Conservation (phyloP, 2,113 vertebrate genomes). For the Nannobrachium achirus region DNA sequence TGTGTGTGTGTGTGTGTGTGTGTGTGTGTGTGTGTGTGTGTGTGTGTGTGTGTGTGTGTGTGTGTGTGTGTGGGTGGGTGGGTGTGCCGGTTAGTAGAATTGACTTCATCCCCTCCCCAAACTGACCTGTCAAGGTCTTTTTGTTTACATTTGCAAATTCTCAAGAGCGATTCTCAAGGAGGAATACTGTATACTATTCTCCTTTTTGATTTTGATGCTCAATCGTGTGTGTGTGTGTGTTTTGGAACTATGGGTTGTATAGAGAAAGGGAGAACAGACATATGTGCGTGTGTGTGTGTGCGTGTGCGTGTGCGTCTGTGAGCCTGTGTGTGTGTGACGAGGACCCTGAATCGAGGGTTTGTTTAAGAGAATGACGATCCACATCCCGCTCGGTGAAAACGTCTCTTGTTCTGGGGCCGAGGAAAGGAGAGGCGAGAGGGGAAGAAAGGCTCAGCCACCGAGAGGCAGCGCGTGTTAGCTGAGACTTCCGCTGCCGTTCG, state of each 20-base stretch:
- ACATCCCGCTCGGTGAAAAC: constrained; percentile 77
- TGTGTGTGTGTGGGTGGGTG: constrained; percentile 6
- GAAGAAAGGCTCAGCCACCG: constrained; percentile 56
- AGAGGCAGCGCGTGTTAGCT: constrained; percentile 33
- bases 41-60: constrained; percentile 44
- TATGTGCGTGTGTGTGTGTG: too few species aligned
- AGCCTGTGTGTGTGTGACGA: constrained; percentile 23
- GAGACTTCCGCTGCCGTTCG: constrained; percentile 72
- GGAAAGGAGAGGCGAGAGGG: constrained; percentile 43
- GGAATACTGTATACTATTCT: too few species aligned
- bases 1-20: constrained; percentile 33
- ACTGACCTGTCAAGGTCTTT: too few species aligned
- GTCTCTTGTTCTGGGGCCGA: constrained; percentile 68
- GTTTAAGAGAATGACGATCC: constrained; percentile 70
- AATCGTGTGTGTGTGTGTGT: too few species aligned
- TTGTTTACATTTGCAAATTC: too few species aligned
- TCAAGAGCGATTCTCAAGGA: too few species aligned
- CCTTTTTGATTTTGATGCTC: too few species aligned
- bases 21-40: constrained; percentile 50
- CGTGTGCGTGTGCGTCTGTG: constrained; percentile 2
- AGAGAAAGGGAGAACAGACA: too few species aligned
- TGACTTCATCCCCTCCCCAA: too few species aligned
- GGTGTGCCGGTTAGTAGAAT: too few species aligned
- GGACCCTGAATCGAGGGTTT: constrained; percentile 74
- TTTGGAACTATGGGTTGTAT: too few species aligned